Evolutionary conservation across 1,140 invertebrate species (phyloP), one percentile per base, ranked within the genome.

Genomic region (Trachelipus rathkii): DNA sequence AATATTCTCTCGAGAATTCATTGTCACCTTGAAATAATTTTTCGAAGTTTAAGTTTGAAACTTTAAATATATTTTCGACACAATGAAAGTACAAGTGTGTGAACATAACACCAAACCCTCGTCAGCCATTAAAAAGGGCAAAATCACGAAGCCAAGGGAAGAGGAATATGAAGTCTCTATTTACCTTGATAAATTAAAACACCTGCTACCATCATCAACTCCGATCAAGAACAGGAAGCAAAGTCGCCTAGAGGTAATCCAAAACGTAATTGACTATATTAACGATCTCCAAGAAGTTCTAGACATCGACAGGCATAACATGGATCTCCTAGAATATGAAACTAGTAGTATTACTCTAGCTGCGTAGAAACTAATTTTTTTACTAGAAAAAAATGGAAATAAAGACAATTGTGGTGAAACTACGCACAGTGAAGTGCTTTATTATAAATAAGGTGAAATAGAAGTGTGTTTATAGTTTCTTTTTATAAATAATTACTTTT

Each of bases 161-260:
- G 50, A 60, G 2, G 50, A 60, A 3, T 60, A 19, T 8, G 50
- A 60, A 60, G 8, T 60, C 8, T 2, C 50, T 60, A 19, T 60
- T 60, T 60, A 60, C 19, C 50, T 60, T 19, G 50, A 60, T 60
- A 60, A 60, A 60, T 60, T 60, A 19, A 13, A 19, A 19, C 50
- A 60, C 50, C 50, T 60, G 50, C 19, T 60, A 0, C 50, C 50
- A 8, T 60, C 50, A 15, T 60, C 50, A 15, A 19, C 50, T 19
- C 50, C 50, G 8, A 60, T 60, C 50, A 60, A 60, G 50, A 60
- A 60, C 50, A 60, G 50, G 50, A 60, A 60, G 8, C 50, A 60
- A 19, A 60, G 50, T 60, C 50, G 50, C 50, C 50, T 60, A 13
- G 50, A 60, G 50, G 50, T 60, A 60, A 60, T 60, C 19, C 50